These are phyloP conservation scores for Liopterus haemorrhoidalis DNA, from an alignment of 2,888 invertebrate genomes.

Conservation along the genomic window DNA sequence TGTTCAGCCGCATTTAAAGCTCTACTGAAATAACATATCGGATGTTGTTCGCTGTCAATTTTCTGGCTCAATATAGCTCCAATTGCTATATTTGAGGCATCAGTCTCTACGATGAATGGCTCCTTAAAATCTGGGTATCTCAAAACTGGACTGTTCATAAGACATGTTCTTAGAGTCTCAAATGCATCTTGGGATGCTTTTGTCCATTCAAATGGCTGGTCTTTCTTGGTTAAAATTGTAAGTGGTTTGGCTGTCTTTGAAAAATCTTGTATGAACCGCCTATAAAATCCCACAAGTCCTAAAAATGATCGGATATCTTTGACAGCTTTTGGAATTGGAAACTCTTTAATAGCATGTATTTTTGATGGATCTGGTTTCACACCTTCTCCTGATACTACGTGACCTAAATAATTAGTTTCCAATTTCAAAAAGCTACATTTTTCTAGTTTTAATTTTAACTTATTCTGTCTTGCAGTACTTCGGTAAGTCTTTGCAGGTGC, in stretches of 20 bases:
- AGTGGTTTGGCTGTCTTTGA: constrained; percentile 26
- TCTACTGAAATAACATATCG: constrained; percentile 30
- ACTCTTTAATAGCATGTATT: constrained; percentile 19
- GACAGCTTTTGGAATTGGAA: constrained; percentile 23
- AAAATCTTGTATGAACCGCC: constrained; percentile 27
- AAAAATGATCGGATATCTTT: constrained; percentile 29
- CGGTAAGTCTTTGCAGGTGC: constrained; percentile 7
- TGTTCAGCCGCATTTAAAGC: constrained; percentile 25
- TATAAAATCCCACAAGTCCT: constrained; percentile 28
- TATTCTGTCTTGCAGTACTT: constrained; percentile 12
- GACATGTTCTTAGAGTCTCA: not conserved
- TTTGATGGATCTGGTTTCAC: constrained; percentile 26
- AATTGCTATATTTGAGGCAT: constrained; percentile 6
- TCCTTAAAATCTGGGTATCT: constrained; percentile 9
- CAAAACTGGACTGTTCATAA: not conserved
- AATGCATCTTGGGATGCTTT: constrained; percentile 8
- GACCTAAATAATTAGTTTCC: constrained; percentile 25
- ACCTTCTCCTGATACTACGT: constrained; percentile 24
- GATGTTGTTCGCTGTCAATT: constrained; percentile 4
- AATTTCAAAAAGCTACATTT: constrained; percentile 25
- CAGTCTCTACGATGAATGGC: constrained; percentile 12
- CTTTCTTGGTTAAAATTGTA: constrained; percentile 9
- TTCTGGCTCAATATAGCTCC: constrained; percentile 9
- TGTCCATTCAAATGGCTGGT: constrained; percentile 3
- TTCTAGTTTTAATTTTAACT: constrained; percentile 24